Evolutionary conservation across 1,140 invertebrate genomes (phyloP), one percentile per base, ranked within the genome.

Genomic region (Aphelinus atriplicis): DNA sequence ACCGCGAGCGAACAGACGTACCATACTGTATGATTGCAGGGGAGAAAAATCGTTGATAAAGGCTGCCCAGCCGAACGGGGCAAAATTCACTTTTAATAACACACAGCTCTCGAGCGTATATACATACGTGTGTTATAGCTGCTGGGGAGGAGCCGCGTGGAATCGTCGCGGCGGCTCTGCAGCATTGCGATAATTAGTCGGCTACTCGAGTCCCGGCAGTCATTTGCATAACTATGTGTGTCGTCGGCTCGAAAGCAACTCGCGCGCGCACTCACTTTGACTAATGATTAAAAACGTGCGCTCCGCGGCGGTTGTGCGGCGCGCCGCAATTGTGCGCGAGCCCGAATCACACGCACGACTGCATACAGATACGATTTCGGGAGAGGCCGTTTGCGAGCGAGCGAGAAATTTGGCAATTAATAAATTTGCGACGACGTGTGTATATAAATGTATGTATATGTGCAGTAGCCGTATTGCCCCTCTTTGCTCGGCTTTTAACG

Each of bases 381-480:
- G 26, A 26, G 50, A 65, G 72, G 46, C 26, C 5, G 57, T n/a
- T 60, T 46, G 50, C 43, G 60, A 79, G 60, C 80, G 79, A 78
- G 81, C 78, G 82, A 80, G 80, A 84, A 84, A 84, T 84, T 83
- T 77, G 83, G 81, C 82, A 81, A 84, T 84, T 84, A 84, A 84
- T 84, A 84, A 81, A 82, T 84, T 82, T 82, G 78, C 78, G 75
- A 71, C 73, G 71, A 78, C 77, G 61, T 55, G 42, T 26, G 26
- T 26, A 26, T 26, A 26, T 26, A 26, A 26, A 26, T 26, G 4
- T 53, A 6, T 53, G 51, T 53, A 53, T 53, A 53, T 53, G 9
- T 53, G 9, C 51, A 53, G 51, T 9, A 9, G 51, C 51, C 9
- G 4, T 53, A 53, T 53, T 26, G 26, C 60, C 64, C 71, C 71